phyloP scores from a whole-genome alignment of 2,113 vertebrate species.

The Oreochromis spilurus region DNA sequence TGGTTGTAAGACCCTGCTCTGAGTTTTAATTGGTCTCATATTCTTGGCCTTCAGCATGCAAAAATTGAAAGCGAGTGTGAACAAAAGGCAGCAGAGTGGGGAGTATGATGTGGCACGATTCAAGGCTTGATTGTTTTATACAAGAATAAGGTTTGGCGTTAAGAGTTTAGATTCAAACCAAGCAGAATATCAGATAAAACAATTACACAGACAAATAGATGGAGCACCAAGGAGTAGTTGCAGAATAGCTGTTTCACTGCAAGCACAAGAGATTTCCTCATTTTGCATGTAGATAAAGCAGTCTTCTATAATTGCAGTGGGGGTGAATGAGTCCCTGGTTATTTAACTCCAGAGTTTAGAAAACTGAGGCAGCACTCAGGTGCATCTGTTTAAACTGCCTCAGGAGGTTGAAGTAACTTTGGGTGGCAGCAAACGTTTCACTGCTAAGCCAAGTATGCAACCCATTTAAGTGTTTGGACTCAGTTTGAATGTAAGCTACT shows the following conservation, averaged over 20 bases:
- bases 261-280: not conserved
- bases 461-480: slow-evolving; percentile 19
- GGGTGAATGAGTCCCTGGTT: not conserved
- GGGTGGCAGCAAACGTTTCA: slow-evolving; percentile 7
- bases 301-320: not conserved
- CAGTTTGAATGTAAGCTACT: not conserved
- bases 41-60: slow-evolving; percentile 44
- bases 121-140: not conserved
- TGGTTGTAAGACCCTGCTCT: slow-evolving; percentile 10
- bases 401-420: not conserved
- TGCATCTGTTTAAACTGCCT: not conserved
- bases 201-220: not conserved
- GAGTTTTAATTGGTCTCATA: slow-evolving; percentile 62
- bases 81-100: not conserved
- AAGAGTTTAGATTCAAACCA: not conserved
- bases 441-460: slow-evolving; percentile 15
- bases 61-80: not conserved
- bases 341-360: not conserved
- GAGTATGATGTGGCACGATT: not conserved
- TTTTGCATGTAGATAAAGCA: not conserved
- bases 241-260: not conserved
- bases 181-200: not conserved
- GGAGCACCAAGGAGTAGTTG: not conserved
- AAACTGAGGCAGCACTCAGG: not conserved
- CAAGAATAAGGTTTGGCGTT: not conserved